phyloP scores from a whole-genome alignment of 1,140 invertebrate species.

The Eumeta japonica region DNA sequence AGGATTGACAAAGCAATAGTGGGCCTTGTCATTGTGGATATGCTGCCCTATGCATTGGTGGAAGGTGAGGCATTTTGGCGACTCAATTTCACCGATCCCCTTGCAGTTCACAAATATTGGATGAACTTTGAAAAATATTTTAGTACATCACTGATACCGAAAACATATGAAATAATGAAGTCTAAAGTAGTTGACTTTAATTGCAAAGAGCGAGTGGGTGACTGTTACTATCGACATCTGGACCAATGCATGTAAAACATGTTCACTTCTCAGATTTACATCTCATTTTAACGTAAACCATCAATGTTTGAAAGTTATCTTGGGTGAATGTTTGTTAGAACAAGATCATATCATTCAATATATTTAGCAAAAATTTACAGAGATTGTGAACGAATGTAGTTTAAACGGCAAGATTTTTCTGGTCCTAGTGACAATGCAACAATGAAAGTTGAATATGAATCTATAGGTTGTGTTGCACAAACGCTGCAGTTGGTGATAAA shows the following conservation, averaged over 20 bases:
- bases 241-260: conserved; percentile 20
- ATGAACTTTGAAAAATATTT: conserved; percentile 26
- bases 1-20: conserved; percentile 19
- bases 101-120: conserved; percentile 12
- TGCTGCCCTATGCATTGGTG: conserved; percentile 22
- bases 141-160: conserved; percentile 21
- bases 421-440: conserved; percentile 20
- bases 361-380: conserved; percentile 21
- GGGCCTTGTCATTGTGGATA: conserved; percentile 25
- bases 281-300: conserved; percentile 16
- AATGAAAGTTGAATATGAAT: conserved; percentile 19
- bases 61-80: conserved; percentile 20
- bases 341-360: conserved; percentile 18
- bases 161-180: conserved; percentile 18
- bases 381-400: conserved; percentile 18
- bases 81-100: conserved; percentile 23
- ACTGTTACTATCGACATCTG: conserved; percentile 20
- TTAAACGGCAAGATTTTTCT: conserved; percentile 17
- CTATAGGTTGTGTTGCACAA: conserved; percentile 21
- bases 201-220: conserved; percentile 14
- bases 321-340: conserved; percentile 20
- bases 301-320: conserved; percentile 19
- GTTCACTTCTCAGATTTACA: conserved; percentile 20
- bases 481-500: conserved; percentile 21
- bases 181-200: conserved; percentile 16